These are phyloP conservation scores for Adelphocoris suturalis DNA, from an alignment of 2,888 invertebrate species.

Conservation along the genomic window DNA sequence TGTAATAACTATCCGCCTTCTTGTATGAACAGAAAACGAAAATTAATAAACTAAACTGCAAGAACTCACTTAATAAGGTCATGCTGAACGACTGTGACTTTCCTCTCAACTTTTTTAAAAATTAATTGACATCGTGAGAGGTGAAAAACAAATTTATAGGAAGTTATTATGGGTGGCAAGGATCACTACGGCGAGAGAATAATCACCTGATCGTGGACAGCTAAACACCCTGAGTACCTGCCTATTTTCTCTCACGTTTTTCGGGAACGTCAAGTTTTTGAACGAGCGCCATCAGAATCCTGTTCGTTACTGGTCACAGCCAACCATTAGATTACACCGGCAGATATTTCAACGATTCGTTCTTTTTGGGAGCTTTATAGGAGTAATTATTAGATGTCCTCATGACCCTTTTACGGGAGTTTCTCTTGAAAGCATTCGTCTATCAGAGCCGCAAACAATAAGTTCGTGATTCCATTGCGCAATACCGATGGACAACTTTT, in stretches of 20 bases:
- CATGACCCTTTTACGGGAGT: background rate
- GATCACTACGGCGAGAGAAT: background rate
- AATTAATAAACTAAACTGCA: too few relatives aligned
- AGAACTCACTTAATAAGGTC: too few relatives aligned
- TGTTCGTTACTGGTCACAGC: background rate
- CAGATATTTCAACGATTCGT: background rate
- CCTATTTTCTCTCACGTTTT: constrained; percentile 5
- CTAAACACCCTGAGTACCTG: background rate
- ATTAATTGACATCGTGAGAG: too few relatives aligned
- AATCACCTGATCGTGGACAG: constrained; percentile 5
- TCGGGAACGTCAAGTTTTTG: background rate
- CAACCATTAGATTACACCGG: background rate
- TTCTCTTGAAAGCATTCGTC: background rate
- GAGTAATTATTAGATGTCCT: background rate
- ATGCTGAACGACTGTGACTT: too few relatives aligned
- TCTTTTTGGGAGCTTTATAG: background rate
- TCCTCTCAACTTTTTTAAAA: too few relatives aligned
- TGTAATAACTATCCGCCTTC: too few relatives aligned
- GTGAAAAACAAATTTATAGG: too few relatives aligned
- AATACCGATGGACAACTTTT: background rate
- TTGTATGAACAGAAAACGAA: too few relatives aligned
- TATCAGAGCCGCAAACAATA: constrained; percentile 16
- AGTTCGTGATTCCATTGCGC: constrained; percentile 25
- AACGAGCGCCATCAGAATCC: background rate
- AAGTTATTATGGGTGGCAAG: too few relatives aligned